phyloP scores from a whole-genome alignment of 2,888 invertebrate species.

The Drosophila merina region DNA sequence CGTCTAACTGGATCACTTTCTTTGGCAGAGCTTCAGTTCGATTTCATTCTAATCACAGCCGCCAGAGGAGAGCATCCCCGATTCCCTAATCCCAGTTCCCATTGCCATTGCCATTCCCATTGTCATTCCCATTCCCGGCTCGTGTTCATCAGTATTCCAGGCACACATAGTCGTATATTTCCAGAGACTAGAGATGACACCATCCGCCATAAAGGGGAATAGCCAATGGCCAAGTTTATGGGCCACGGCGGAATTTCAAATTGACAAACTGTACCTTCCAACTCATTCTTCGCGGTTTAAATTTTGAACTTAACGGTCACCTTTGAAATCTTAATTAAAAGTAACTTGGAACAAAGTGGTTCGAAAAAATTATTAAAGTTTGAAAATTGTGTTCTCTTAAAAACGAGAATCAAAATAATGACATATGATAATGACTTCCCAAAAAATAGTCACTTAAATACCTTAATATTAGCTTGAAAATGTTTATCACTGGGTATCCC shows the following conservation, averaged over 20 bases:
- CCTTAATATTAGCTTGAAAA: too few relatives aligned
- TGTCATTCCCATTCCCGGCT: neutral
- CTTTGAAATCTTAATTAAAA: neutral
- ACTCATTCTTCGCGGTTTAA: neutral
- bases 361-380: neutral
- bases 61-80: conserved; percentile 30
- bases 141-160: conserved; percentile 12
- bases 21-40: conserved; percentile 36
- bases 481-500: neutral
- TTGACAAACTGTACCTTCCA: conserved; percentile 8
- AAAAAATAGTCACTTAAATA: too few relatives aligned
- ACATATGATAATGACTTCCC: too few relatives aligned
- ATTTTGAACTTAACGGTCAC: neutral
- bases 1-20: conserved; percentile 45
- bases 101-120: neutral
- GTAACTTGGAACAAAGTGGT: neutral
- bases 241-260: conserved; percentile 5
- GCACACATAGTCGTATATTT: conserved; percentile 18
- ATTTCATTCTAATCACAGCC: conserved; percentile 43
- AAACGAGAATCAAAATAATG: too few relatives aligned
- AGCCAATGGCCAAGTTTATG: conserved; percentile 8
- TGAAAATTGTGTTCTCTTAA: too few relatives aligned
- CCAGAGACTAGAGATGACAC: conserved; percentile 23
- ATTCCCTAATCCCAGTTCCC: neutral
- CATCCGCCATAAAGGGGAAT: neutral